These are phyloP conservation scores for Garrulus glandarius DNA, from an alignment of 2,797 vertebrate genomes.

Conservation along the genomic window DNA sequence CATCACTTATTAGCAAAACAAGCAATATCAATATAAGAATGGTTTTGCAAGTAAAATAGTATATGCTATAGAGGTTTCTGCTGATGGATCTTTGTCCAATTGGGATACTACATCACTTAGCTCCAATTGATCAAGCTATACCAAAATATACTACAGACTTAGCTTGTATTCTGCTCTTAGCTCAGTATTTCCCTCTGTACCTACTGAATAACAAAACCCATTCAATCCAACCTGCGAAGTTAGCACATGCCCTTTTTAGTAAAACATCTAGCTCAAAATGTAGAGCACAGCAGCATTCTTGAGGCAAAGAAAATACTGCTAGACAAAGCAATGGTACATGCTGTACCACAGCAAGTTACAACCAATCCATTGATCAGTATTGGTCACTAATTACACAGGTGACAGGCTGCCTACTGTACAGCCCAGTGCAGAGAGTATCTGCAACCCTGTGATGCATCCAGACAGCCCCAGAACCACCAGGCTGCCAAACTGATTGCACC, in stretches of 20 bases:
- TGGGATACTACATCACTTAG: background rate
- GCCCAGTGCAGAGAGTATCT: background rate
- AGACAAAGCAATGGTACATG: background rate
- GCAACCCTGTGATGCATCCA: background rate
- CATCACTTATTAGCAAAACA: background rate
- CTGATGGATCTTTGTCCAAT: background rate
- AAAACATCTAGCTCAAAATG: background rate
- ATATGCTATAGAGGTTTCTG: background rate
- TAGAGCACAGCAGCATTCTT: background rate
- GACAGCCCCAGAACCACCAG: background rate
- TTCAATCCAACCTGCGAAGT: background rate
- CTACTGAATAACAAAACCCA: background rate
- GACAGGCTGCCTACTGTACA: background rate
- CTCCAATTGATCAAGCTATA: background rate
- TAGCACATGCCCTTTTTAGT: background rate
- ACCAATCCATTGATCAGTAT: background rate
- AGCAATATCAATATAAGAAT: background rate
- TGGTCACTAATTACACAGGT: background rate
- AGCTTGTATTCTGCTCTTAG: background rate
- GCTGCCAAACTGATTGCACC: background rate
- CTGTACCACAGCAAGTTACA: background rate
- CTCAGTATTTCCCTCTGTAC: background rate
- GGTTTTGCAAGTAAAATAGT: conserved; percentile 4
- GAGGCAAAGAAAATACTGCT: background rate
- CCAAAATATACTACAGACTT: background rate